Evolutionary conservation across 2,113 vertebrate genomes (phyloP).

Genomic region (Sturnira hondurensis): DNA sequence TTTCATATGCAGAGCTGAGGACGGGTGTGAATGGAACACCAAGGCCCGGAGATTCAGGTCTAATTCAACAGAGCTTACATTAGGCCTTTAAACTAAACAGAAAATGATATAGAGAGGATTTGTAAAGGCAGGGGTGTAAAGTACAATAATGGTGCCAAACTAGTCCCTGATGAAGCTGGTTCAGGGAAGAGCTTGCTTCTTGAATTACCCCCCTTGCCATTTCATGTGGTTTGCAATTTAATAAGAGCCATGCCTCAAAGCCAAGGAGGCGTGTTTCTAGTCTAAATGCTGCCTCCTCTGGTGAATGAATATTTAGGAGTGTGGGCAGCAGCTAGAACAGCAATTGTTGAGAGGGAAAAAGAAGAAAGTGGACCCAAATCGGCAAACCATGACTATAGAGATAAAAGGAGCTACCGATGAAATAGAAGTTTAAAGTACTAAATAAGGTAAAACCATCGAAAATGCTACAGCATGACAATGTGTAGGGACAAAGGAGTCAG

Average conservation of each 20-base stretch:
- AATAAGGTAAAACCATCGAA: constrained; percentile 51
- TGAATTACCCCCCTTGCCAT: constrained; percentile 45
- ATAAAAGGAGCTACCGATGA: constrained; percentile 68
- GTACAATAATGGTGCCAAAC: constrained; percentile 27
- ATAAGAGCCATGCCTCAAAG: constrained; percentile 32
- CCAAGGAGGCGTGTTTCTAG: background rate
- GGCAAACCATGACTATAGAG: constrained; percentile 43
- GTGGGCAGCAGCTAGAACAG: background rate
- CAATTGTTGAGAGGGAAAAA: background rate
- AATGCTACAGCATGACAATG: constrained; percentile 29
- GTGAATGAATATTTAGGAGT: background rate
- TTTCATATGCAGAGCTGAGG: constrained; percentile 60
- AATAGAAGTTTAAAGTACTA: constrained; percentile 61
- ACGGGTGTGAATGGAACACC: constrained; percentile 58
- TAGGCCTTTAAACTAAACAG: constrained; percentile 65
- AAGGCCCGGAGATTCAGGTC: constrained; percentile 36
- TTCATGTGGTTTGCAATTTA: constrained; percentile 63
- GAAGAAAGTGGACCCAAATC: background rate
- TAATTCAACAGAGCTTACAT: constrained; percentile 65
- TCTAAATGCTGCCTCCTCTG: constrained; percentile 11
- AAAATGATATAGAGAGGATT: constrained; percentile 65
- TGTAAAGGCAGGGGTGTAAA: constrained; percentile 64
- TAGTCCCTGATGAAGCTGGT: background rate
- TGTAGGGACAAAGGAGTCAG: too few species aligned
- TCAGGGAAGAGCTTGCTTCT: constrained; percentile 23